phyloP scores from a whole-genome alignment of 1,140 invertebrate genomes.

The Brevipalpus yothersi region DNA sequence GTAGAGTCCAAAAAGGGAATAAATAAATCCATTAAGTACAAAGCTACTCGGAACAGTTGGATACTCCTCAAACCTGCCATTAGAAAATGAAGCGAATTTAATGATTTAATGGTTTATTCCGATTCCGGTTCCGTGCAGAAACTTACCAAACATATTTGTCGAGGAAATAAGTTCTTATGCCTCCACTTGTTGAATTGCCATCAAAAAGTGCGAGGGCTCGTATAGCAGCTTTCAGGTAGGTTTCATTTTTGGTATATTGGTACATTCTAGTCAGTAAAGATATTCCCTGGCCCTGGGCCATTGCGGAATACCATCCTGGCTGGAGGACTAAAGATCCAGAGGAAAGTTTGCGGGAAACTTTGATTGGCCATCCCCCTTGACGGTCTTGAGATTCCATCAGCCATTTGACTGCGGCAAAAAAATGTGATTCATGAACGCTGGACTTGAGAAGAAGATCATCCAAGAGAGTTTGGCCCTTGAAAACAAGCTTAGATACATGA shows the following conservation, averaged over 20 bases:
- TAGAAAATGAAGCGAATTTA: too few species aligned
- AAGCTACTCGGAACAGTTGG: conserved; percentile 81
- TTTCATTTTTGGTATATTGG: conserved; percentile 41
- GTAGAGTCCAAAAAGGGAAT: conserved; percentile 82
- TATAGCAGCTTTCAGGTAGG: conserved; percentile 53
- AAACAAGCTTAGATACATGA: conserved; percentile 32
- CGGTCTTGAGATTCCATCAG: conserved; percentile 62
- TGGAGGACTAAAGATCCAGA: conserved; percentile 43
- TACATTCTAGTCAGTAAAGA: conserved; percentile 73
- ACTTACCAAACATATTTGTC: conserved; percentile 45
- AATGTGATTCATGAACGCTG: conserved; percentile 59
- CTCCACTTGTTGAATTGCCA: conserved; percentile 34
- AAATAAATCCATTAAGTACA: conserved; percentile 96
- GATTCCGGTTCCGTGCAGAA: background rate
- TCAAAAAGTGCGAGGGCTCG: conserved; percentile 55
- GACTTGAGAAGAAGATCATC: conserved; percentile 59
- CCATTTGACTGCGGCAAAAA: conserved; percentile 79
- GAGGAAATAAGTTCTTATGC: conserved; percentile 59
- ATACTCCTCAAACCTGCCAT: conserved; percentile 84
- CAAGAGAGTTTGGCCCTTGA: conserved; percentile 47
- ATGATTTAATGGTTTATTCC: too few species aligned
- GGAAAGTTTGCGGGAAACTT: conserved; percentile 46
- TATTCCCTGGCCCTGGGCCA: conserved; percentile 91
- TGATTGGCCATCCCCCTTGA: conserved; percentile 67
- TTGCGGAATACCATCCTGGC: conserved; percentile 84